Percentiles rank a stretch among this genome's conserved stretches.
Evolutionary conservation across 1,140 invertebrate species (phyloP).

Genomic region (Lordiphosa collinella): DNA sequence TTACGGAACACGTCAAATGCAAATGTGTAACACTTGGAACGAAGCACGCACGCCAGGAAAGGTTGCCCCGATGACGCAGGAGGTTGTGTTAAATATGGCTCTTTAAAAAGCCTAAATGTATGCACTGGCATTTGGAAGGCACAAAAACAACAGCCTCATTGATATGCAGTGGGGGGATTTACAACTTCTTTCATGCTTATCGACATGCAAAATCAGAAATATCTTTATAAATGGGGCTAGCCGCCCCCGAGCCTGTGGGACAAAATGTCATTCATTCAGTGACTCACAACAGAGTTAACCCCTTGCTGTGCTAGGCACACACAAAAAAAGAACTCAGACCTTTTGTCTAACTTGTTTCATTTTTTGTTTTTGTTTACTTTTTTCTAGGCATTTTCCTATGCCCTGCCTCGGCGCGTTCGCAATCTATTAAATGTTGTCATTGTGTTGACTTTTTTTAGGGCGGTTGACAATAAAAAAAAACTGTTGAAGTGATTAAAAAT

Average conservation of each 20-base stretch:
- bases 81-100: conserved; percentile 37
- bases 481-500: conserved; percentile 75
- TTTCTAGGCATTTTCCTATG: conserved; percentile 55
- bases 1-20: conserved; percentile 48
- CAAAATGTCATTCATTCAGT: conserved; percentile 54
- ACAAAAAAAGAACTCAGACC: conserved; percentile 26
- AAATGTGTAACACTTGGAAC: conserved; percentile 68
- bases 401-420: conserved; percentile 22
- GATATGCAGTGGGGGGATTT: conserved; percentile 41
- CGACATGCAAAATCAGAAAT: conserved; percentile 55
- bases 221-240: conserved; percentile 53
- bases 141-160: conserved; percentile 34
- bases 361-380: conserved; percentile 23
- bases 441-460: conserved; percentile 49
- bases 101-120: conserved; percentile 21
- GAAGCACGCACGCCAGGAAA: conserved; percentile 44
- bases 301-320: conserved; percentile 35
- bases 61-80: conserved; percentile 56
- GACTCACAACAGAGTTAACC: conserved; percentile 66
- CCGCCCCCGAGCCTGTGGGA: background rate
- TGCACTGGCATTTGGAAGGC: conserved; percentile 27
- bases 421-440: conserved; percentile 76
- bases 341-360: conserved; percentile 20
- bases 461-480: conserved; percentile 61
- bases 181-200: conserved; percentile 57